Evolutionary conservation across 2,888 invertebrate genomes (phyloP).

Genomic region (Drosophila nigricruria): DNA sequence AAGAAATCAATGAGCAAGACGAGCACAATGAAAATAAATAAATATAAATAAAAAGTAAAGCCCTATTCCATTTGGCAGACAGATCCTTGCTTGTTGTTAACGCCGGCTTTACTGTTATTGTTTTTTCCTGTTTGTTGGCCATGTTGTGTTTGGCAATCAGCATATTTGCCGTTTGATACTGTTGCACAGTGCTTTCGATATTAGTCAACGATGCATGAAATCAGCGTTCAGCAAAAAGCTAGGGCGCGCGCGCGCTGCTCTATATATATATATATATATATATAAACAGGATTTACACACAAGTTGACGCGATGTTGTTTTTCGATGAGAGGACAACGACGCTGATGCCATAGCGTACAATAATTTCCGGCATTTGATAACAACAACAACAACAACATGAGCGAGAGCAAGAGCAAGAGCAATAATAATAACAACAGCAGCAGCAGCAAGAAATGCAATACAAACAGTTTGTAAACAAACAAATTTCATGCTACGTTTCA

Average conservation of each 20-base stretch:
- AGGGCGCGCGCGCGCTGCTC: slow-evolving; percentile 23
- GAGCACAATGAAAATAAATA: not conserved
- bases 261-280: slow-evolving; percentile 14
- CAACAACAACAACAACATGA: slow-evolving; percentile 35
- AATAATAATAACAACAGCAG: slow-evolving; percentile 8
- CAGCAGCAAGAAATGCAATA: slow-evolving; percentile 14
- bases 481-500: slow-evolving; percentile 77
- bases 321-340: slow-evolving; percentile 41
- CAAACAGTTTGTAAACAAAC: slow-evolving; percentile 73
- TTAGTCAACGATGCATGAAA: slow-evolving; percentile 71
- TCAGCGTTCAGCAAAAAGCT: slow-evolving; percentile 53
- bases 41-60: not conserved
- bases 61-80: not conserved
- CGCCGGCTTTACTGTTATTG: slow-evolving; percentile 26
- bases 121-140: slow-evolving; percentile 31
- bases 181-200: slow-evolving; percentile 39
- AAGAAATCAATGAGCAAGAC: not conserved
- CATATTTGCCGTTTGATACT: slow-evolving; percentile 18
- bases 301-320: slow-evolving; percentile 52
- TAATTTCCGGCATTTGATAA: slow-evolving; percentile 81
- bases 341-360: slow-evolving; percentile 63
- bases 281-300: slow-evolving; percentile 75
- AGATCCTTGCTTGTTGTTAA: slow-evolving; percentile 1
- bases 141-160: slow-evolving; percentile 23
- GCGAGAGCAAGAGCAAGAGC: slow-evolving; percentile 17